Base-by-base conservation (phyloP, 30 jellyfish, hydroid and myxozoan species). In the Mastigias papua region DNA sequence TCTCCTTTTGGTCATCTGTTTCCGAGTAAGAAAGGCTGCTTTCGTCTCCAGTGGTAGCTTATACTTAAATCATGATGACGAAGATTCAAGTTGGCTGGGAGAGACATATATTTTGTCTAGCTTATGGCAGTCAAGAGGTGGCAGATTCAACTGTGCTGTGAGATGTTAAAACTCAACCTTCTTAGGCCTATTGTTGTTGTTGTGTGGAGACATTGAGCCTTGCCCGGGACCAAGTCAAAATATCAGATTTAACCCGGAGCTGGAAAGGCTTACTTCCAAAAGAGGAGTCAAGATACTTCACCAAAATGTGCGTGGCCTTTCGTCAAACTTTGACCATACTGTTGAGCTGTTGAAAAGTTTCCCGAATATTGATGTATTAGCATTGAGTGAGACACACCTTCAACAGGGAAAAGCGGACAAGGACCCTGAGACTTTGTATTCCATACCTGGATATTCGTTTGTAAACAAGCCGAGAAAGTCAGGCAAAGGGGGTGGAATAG, bases 401-500 rank as follows among this genome's bases (percentile, higher is more conserved):
- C 72, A 74, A 23, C 73, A 42, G 71, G 86, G 83, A 78, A 76
- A 49, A 76, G 48, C 87, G 76, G 81, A 51, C 37, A 82, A 78
- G 78, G 81, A 78, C 81, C 81, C 81, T 51, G 81, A 57, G 76
- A 48, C 87, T 37, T 37, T 76, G 79, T 76, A 42, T 50, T 76
- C 46, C 63, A 76, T 86, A 58, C 86, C 86, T 63, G 92, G 92
- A 25, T 86, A 75, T 61, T 22, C 74, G 78, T 86, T 86, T 75
- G 74, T 78, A 37, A 76, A 76, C 76, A 76, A 51, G 26, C 87
- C 87, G 29, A 83, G 92, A 76, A 58, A 34, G 77, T 34, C 79
- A 9, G 93, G 96, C 30, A 66, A 54, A 65, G 93, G 87, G 62
- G 96, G 93, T 16, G 93, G 96, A 32, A 94, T 78, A 68, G 96